Percentiles rank a stretch among this genome's conserved stretches.
Conservation (phyloP, 37 sponge, comb jelly and placozoan genomes). For the Theonella swinhoei region DNA sequence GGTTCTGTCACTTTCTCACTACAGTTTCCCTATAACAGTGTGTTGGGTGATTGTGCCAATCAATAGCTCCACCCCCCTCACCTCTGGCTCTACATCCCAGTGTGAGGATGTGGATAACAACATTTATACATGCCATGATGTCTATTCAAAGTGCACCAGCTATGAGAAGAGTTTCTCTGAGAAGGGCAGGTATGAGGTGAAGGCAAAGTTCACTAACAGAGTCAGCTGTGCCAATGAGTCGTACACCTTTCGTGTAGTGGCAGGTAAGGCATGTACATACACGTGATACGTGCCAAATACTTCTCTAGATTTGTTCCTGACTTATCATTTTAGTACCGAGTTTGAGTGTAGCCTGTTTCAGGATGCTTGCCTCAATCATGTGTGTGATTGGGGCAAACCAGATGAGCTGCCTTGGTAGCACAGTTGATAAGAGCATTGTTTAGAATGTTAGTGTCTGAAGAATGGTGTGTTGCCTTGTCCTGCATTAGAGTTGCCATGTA, state of each 20-base stretch:
- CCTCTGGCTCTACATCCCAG: neutral
- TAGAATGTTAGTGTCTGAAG: too few relatives aligned
- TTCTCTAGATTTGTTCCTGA: too few relatives aligned
- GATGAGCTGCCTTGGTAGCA: too few relatives aligned
- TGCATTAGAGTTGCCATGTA: too few relatives aligned
- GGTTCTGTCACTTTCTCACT: too few relatives aligned
- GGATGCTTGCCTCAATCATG: too few relatives aligned
- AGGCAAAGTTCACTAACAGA: slow-evolving; percentile 13
- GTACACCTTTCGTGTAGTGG: neutral
- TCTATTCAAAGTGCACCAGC: neutral
- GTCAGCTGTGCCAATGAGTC: neutral
- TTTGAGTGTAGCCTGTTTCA: too few relatives aligned
- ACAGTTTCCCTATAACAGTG: slow-evolving; percentile 17
- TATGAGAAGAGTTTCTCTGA: slow-evolving; percentile 10
- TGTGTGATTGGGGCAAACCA: too few relatives aligned
- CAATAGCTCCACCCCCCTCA: neutral
- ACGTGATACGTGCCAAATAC: too few relatives aligned
- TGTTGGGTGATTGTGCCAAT: slow-evolving; percentile 11
- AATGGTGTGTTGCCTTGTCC: too few relatives aligned
- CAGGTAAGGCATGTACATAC: slow-evolving; percentile 32
- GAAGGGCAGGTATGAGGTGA: slow-evolving; percentile 9
- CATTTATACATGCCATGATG: neutral
- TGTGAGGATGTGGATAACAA: neutral
- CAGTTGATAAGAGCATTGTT: too few relatives aligned
- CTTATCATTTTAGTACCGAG: too few relatives aligned